Base-by-base conservation (phyloP, 2,113 vertebrate species). In the Pseudopodoces humilis region DNA sequence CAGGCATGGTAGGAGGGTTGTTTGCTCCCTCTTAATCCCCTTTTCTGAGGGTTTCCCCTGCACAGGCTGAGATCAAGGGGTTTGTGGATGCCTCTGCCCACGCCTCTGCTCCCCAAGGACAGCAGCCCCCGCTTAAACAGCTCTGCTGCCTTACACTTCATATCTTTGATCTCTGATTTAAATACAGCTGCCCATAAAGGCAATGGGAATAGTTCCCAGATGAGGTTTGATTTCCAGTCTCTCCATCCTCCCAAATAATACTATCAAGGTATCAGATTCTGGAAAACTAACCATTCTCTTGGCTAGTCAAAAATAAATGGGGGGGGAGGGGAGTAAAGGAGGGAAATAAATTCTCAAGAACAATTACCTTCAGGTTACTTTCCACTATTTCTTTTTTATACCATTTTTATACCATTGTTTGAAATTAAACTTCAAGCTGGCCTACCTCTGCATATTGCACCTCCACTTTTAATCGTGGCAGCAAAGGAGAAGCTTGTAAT, bases 151-250 rank as follows among this genome's bases (percentile, higher is more conserved):
- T 92, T 87, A 30, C 59, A 58, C 46, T 85, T 85, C 27, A 1
- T 60, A 46, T 53, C 90, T 95, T 89, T 94, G 75, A 95, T 95
- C 89, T 90, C 11, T 1, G 39, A 43, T 72, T 92, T 87, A 91
- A 92, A 85, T 72, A 80, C 43, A 83, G 78, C 87, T 80, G 78
- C 21, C 47, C 67, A 69, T 81, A 80, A 83, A 93, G 88, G 46
- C 33, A 68, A 39, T 30, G 17, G 25, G 72, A 88, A 85, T 3
- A 7, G 24, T 55, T 92, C 62, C 58, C 81, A 74, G 70, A 18
- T 10, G 47, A 74, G 33, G 27, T 83, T 70, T 67, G 68, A 62
- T 92, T 92, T 86, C 79, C 63, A 86, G 30, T 58, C 63, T 83
- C 68, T 77, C 47, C 4, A 0, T 87, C 41, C 56, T 68, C 56